Evolutionary conservation across 2,888 invertebrate species (phyloP).

Genomic region (Nowickia ferox): DNA sequence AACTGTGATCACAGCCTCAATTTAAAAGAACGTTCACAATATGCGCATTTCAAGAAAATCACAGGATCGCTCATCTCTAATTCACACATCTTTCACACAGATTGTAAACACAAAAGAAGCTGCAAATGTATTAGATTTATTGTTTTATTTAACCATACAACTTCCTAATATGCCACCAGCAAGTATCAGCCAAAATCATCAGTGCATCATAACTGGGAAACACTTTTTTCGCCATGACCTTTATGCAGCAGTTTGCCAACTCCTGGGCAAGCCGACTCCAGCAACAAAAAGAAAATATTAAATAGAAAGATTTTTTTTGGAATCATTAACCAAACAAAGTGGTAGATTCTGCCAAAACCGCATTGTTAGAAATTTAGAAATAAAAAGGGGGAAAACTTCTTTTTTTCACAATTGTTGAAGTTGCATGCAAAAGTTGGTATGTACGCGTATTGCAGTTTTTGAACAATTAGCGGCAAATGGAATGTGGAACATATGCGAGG

Average conservation of each 20-base stretch:
- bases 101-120: background rate
- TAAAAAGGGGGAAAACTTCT: background rate
- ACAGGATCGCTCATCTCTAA: no score
- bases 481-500: constrained; percentile 18
- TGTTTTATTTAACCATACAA: background rate
- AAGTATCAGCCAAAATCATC: background rate
- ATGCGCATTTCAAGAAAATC: no score
- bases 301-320: background rate
- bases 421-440: constrained; percentile 19
- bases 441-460: background rate
- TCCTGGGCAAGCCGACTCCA: background rate
- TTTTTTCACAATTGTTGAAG: background rate
- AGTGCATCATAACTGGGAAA: constrained; percentile 26
- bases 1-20: no score
- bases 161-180: background rate
- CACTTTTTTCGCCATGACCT: constrained; percentile 53
- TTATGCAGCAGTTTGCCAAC: constrained; percentile 24
- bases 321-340: constrained; percentile 26
- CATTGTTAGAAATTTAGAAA: background rate
- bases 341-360: background rate
- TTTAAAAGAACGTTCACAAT: no score
- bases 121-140: constrained; percentile 9
- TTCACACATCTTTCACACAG: no score
- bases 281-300: background rate
- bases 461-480: constrained; percentile 26